Base-by-base conservation (phyloP, 1,140 invertebrate genomes). In the Zelostemma sp. region DNA sequence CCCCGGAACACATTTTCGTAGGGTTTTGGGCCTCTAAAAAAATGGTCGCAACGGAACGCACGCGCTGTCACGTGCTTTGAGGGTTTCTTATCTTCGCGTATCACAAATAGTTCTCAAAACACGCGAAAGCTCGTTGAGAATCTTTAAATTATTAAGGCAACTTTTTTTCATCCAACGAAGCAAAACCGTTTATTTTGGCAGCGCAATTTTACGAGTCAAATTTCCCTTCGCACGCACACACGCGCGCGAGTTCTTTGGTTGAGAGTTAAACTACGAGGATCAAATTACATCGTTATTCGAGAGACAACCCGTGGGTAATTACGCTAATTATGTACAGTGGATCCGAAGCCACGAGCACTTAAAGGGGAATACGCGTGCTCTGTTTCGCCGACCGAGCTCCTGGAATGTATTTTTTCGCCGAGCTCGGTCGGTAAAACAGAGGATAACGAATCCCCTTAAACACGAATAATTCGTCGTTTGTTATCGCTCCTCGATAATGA, bases 1-100 rank as follows among this genome's bases (percentile, higher is more conserved):
- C 70, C 68, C 68, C 57, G 53, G 65, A 72, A 68, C 61, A 68
- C 65, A 73, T 61, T 71, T 71, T 69, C 67, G 60, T 64, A 70
- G 51, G 56, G 64, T 69, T 33, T 54, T 6, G 15, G 43, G 19
- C 49, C n/a, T 25, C 16, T 47, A 17, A 35, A 6, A 46, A 54
- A 28, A 2, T 45, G 31, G 4, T 15, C 41, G 31, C 41, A 57
- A 54, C 50, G 38, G 45, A 57, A 48, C 38, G 14, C 11, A 50
- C 31, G 41, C 25, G 25, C 21, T 65, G 66, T 67, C 49, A 21
- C 41, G 57, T 55, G 58, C 61, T 35, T 58, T 49, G 53, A 68
- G 65, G 49, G 47, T 35, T 46, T 57, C 45, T 53, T 62, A 65
- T 48, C 61, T 61, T 68, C 61, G 56, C 67, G 61, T 72, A 72